Evolutionary conservation across 2,888 invertebrate species (phyloP).

Genomic region (Caenorhabditis drosophilae): DNA sequence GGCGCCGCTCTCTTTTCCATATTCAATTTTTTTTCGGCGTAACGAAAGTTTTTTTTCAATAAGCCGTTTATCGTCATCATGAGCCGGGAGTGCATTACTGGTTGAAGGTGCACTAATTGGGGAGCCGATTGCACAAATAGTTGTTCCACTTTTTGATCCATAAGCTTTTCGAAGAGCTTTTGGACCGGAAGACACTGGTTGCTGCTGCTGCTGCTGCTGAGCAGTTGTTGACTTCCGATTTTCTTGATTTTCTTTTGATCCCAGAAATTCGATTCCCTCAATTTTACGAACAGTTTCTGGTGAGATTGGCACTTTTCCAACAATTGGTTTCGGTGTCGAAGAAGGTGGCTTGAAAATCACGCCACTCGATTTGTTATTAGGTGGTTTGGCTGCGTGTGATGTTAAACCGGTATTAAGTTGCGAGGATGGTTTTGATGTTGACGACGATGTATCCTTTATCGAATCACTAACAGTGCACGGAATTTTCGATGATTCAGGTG

Average conservation of each 20-base stretch:
- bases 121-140: constrained; percentile 52
- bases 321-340: constrained; percentile 1
- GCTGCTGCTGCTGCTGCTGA: constrained; percentile 2
- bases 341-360: constrained; percentile 13
- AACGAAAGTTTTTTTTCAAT: constrained; percentile 58
- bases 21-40: constrained; percentile 44
- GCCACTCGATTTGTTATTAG: not conserved
- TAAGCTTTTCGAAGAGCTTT: constrained; percentile 54
- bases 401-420: constrained; percentile 14
- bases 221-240: constrained; percentile 17
- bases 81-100: constrained; percentile 14
- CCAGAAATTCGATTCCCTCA: constrained; percentile 45
- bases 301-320: constrained; percentile 18
- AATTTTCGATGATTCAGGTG: constrained; percentile 2
- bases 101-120: constrained; percentile 40
- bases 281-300: constrained; percentile 40
- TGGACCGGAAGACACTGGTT: constrained; percentile 38
- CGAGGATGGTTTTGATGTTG: constrained; percentile 23
- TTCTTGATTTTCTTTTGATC: constrained; percentile 10
- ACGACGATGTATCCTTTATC: not conserved
- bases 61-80: constrained; percentile 38
- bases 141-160: constrained; percentile 54
- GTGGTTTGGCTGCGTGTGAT: constrained; percentile 25
- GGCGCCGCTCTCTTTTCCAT: constrained; percentile 17
- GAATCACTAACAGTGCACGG: not conserved